Evolutionary conservation across 2,113 vertebrate genomes (phyloP).

Genomic region (Mystacornis crossleyi): DNA sequence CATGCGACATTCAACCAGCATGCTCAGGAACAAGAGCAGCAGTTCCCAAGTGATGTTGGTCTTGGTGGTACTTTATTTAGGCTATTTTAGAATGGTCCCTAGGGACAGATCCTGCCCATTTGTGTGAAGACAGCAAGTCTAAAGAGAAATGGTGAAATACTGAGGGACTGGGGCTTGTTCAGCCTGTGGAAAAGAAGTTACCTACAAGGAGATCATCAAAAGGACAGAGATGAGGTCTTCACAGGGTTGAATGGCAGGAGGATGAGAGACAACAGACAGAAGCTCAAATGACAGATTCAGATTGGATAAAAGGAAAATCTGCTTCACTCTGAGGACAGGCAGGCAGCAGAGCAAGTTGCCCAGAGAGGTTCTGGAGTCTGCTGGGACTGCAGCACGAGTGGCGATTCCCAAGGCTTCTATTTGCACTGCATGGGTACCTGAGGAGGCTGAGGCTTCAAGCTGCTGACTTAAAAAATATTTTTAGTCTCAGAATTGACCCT

Average conservation of each 20-base stretch:
- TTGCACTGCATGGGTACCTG: neutral
- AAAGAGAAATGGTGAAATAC: neutral
- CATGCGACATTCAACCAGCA: neutral
- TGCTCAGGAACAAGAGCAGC: neutral
- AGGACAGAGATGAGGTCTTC: neutral
- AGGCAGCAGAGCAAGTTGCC: neutral
- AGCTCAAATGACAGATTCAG: neutral
- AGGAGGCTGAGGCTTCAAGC: neutral
- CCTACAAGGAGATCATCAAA: neutral
- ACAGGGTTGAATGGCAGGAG: neutral
- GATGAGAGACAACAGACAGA: neutral
- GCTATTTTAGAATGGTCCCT: neutral
- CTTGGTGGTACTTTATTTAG: neutral
- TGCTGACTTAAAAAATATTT: neutral
- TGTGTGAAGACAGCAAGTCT: neutral
- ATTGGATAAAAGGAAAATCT: neutral
- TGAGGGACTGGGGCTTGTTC: neutral
- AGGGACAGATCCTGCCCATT: neutral
- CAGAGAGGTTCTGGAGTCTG: neutral
- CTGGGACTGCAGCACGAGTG: neutral
- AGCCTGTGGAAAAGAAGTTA: neutral
- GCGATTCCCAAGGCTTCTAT: rapidly evolving
- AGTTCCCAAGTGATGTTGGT: neutral
- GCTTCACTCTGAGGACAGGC: neutral
- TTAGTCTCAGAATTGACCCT: neutral